A percentile compares a stretch with the other conserved stretches of the same genome.
Conservation (phyloP, 2,888 invertebrate species). For the Stenolophus ochropezus region DNA sequence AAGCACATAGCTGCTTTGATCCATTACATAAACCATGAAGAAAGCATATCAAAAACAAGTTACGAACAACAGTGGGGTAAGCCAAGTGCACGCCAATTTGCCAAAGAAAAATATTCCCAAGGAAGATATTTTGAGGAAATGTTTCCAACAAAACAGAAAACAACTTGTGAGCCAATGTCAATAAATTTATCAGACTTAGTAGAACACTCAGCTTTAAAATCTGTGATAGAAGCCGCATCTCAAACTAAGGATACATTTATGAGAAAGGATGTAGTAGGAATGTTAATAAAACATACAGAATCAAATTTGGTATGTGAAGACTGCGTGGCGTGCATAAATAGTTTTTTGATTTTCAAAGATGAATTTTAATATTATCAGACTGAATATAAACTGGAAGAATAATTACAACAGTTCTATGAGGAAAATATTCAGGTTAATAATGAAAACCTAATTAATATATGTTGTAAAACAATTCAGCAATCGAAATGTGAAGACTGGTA, state of each 20-base stretch:
- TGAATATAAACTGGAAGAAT: not conserved
- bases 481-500: slow-evolving; percentile 61
- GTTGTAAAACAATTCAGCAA: slow-evolving; percentile 62
- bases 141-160: slow-evolving; percentile 22
- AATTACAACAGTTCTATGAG: not conserved
- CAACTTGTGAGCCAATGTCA: not conserved
- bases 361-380: not conserved
- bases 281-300: not conserved
- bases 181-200: slow-evolving; percentile 9
- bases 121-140: not conserved
- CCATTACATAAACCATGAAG: slow-evolving; percentile 56
- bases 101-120: not conserved
- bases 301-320: slow-evolving; percentile 34
- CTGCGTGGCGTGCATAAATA: slow-evolving; percentile 6
- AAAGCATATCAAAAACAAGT: slow-evolving; percentile 40
- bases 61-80: slow-evolving; percentile 30
- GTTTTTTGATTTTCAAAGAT: not conserved
- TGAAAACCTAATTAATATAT: slow-evolving; percentile 53
- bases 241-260: not conserved
- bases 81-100: not conserved
- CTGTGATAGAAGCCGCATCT: not conserved
- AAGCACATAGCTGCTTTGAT: slow-evolving; percentile 57
- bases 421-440: not conserved
- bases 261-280: not conserved
- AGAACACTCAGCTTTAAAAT: slow-evolving; percentile 9